Evolutionary conservation across 1,140 invertebrate genomes (phyloP).

Genomic region (Pemphigus obesinymphae): DNA sequence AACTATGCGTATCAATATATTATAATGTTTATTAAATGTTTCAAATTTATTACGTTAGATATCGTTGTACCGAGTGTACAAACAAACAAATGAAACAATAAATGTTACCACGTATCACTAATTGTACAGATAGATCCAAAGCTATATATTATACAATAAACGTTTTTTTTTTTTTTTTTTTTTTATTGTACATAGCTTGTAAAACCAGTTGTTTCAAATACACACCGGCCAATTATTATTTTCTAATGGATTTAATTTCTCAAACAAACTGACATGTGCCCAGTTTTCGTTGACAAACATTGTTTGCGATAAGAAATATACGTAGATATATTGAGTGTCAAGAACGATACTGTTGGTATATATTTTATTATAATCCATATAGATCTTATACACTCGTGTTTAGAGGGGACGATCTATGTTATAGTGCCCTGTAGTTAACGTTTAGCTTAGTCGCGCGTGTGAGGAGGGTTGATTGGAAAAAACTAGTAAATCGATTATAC

Average conservation of each 20-base stretch:
- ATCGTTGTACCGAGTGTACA: too few relatives aligned
- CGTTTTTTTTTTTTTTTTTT: too few relatives aligned
- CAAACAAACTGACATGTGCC: not conserved
- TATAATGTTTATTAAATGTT: too few relatives aligned
- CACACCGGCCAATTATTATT: not conserved
- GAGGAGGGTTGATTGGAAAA: conserved; percentile 11
- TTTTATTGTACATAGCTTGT: not conserved
- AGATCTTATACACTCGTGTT: not conserved
- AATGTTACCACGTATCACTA: too few relatives aligned
- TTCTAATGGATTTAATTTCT: not conserved
- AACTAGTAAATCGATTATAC: conserved; percentile 26
- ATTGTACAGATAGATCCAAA: not conserved
- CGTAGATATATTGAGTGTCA: not conserved
- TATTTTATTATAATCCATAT: not conserved
- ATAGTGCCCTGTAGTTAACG: not conserved
- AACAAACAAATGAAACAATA: too few relatives aligned
- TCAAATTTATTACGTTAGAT: too few relatives aligned
- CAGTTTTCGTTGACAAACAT: not conserved
- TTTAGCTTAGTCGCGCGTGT: not conserved
- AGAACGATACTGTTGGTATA: not conserved
- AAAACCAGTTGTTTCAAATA: not conserved
- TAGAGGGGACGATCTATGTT: not conserved
- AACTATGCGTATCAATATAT: too few relatives aligned
- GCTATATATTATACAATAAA: not conserved
- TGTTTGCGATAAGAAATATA: not conserved